phyloP scores from a whole-genome alignment of 1,140 invertebrate species.

The Phthorimaea operculella region DNA sequence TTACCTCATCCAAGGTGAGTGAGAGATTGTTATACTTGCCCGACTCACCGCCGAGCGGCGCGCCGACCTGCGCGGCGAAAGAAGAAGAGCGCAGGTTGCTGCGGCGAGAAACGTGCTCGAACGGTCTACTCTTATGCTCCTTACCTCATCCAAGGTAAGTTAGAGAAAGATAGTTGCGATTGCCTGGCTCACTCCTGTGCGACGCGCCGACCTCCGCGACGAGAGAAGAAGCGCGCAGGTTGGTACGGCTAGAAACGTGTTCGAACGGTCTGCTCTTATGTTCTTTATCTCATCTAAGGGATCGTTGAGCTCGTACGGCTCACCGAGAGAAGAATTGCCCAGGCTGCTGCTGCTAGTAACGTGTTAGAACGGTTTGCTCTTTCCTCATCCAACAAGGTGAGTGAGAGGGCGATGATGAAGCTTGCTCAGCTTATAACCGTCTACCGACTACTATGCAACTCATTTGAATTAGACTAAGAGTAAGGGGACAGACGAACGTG shows the following conservation, averaged over 20 bases:
- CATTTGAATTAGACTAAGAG: no score
- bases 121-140: conserved; percentile 96
- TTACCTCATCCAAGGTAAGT: conserved; percentile 93
- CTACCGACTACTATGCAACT: conserved; percentile 92
- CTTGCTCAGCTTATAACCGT: conserved; percentile 97
- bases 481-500: no score
- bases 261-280: conserved; percentile 98
- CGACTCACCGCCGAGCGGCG: conserved; percentile 87
- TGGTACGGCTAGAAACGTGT: conserved; percentile 91
- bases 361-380: conserved; percentile 97
- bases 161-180: conserved; percentile 48
- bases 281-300: conserved; percentile 95
- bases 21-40: conserved; percentile 93
- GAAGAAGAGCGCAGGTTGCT: conserved; percentile 93
- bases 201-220: conserved; percentile 86
- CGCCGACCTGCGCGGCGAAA: conserved; percentile 93
- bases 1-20: conserved; percentile 93
- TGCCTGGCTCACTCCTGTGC: conserved; percentile 88
- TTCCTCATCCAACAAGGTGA: conserved; percentile 93
- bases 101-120: conserved; percentile 95
- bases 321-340: conserved; percentile 91
- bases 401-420: conserved; percentile 66
- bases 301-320: conserved; percentile 98
- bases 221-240: conserved; percentile 95
- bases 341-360: conserved; percentile 94